phyloP scores from a whole-genome alignment of 2,888 invertebrate species.

The Agapostemon virescens region DNA sequence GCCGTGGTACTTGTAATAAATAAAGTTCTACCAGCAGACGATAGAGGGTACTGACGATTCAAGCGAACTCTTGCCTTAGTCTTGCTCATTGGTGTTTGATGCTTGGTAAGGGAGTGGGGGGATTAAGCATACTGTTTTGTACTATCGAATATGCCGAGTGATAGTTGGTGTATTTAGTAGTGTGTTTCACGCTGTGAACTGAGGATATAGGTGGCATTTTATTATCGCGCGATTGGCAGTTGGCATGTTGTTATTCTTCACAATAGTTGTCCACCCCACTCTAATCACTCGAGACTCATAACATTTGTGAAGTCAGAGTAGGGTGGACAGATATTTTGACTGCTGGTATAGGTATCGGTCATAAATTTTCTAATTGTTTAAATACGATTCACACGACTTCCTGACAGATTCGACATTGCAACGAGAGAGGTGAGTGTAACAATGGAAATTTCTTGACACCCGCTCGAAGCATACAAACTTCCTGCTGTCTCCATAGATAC shows the following conservation, averaged over 20 bases:
- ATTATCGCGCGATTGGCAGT: constrained; percentile 63
- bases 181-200: constrained; percentile 39
- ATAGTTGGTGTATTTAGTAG: constrained; percentile 75
- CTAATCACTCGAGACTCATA: constrained; percentile 8
- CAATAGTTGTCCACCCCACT: constrained; percentile 18
- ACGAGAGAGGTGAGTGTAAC: constrained; percentile 73
- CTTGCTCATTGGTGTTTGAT: constrained; percentile 40
- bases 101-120: constrained; percentile 51
- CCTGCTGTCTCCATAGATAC: neutral
- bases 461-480: neutral
- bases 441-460: neutral
- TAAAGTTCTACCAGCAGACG: neutral
- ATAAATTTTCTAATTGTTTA: constrained; percentile 76
- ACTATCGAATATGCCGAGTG: constrained; percentile 77
- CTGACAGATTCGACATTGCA: constrained; percentile 73
- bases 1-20: neutral
- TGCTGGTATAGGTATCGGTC: constrained; percentile 68
- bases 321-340: constrained; percentile 12
- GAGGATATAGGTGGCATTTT: constrained; percentile 38
- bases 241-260: constrained; percentile 65
- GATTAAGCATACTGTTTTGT: constrained; percentile 72
- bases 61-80: neutral
- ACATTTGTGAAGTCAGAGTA: constrained; percentile 8
- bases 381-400: constrained; percentile 72
- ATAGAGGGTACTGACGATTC: neutral